phyloP scores from a whole-genome alignment of 2,797 vertebrate species.

The Lagodon rhomboides region DNA sequence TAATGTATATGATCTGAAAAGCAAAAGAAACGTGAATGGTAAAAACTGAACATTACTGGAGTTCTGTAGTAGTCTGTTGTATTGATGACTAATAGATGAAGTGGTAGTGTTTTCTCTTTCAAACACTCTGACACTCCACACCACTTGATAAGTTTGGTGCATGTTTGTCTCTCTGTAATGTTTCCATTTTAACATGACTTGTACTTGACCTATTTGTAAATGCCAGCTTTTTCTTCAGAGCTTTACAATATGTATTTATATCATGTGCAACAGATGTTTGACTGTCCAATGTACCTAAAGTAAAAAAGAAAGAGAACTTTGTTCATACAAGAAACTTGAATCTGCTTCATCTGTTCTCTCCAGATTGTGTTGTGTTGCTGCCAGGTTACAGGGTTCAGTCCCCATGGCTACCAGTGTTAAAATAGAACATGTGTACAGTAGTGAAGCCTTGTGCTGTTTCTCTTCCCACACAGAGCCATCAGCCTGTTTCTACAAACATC shows the following conservation, averaged over 20 bases:
- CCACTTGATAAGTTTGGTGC: neutral
- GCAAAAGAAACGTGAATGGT: neutral
- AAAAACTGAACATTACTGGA: neutral
- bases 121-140: neutral
- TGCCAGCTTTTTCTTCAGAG: slow-evolving; percentile 14
- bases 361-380: neutral
- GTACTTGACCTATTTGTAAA: slow-evolving; percentile 31
- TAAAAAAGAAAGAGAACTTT: slow-evolving; percentile 43
- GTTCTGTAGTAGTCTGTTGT: neutral
- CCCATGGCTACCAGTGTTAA: slow-evolving; percentile 8
- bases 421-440: neutral
- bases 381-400: slow-evolving; percentile 4
- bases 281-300: slow-evolving; percentile 28
- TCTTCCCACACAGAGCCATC: slow-evolving; percentile 26
- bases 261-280: slow-evolving; percentile 34
- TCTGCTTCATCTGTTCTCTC: slow-evolving; percentile 21
- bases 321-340: neutral
- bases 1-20: neutral
- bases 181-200: neutral
- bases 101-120: neutral
- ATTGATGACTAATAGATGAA: neutral
- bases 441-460: slow-evolving; percentile 8
- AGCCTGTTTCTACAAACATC: slow-evolving; percentile 39
- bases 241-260: slow-evolving; percentile 47
- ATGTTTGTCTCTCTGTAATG: slow-evolving; percentile 20